Evolutionary conservation across 2,113 vertebrate species (phyloP).

Genomic region (Alethe castanea): DNA sequence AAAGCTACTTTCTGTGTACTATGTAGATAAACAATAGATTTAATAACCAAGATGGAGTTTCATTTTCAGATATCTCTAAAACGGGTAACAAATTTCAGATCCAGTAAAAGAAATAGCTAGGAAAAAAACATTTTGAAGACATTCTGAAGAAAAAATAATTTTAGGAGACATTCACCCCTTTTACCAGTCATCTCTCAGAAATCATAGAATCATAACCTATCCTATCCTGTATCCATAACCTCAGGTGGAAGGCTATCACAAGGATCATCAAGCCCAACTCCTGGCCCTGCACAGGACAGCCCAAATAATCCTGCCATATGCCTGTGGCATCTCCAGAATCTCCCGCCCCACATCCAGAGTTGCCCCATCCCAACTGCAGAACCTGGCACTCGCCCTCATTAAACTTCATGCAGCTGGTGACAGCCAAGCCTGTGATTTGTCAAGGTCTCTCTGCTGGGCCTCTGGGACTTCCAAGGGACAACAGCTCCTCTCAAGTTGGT

Average conservation of each 20-base stretch:
- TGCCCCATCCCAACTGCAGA: neutral
- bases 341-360: accelerated
- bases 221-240: neutral
- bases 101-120: neutral
- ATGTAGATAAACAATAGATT: neutral
- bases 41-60: neutral
- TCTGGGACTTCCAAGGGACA: neutral
- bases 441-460: neutral
- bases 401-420: accelerated
- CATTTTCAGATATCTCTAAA: neutral
- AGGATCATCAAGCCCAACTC: neutral
- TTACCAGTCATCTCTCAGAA: neutral
- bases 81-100: neutral
- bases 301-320: neutral
- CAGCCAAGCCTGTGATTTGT: neutral
- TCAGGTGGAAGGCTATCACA: neutral
- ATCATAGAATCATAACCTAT: neutral
- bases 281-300: neutral
- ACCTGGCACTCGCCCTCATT: neutral
- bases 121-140: neutral
- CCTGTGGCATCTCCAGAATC: neutral
- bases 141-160: neutral
- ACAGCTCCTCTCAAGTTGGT: neutral
- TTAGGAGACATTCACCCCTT: neutral
- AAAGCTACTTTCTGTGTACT: neutral